Evolutionary conservation across 1,140 invertebrate species (phyloP).

Genomic region (Helicorthomorpha holstii): DNA sequence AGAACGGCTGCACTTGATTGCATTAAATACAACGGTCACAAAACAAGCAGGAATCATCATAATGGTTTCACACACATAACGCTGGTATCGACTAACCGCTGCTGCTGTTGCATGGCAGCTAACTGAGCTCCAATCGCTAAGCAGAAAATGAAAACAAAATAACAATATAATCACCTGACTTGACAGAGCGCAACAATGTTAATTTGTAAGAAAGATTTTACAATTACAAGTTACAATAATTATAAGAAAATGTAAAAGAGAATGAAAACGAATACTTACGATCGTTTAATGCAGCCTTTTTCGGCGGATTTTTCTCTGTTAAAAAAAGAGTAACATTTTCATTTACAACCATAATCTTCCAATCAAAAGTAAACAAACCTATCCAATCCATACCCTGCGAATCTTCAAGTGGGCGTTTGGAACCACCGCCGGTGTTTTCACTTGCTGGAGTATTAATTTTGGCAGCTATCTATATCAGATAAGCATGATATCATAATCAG

Average conservation of each 20-base stretch:
- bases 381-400: conserved; percentile 16
- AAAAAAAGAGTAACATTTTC: conserved; percentile 11
- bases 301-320: conserved; percentile 30
- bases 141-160: conserved; percentile 1
- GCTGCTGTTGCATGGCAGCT: conserved; percentile 24
- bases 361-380: conserved; percentile 1
- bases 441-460: conserved; percentile 54
- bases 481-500: not conserved
- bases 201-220: too few species aligned
- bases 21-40: too few species aligned
- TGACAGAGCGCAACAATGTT: too few species aligned
- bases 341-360: not conserved
- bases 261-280: conserved; percentile 18
- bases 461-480: conserved; percentile 48
- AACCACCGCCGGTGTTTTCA: conserved; percentile 30
- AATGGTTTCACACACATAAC: not conserved
- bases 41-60: not conserved
- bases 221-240: too few species aligned
- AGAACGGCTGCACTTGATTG: too few species aligned
- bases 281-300: conserved; percentile 25
- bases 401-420: conserved; percentile 57
- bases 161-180: conserved; percentile 4
- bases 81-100: conserved; percentile 16
- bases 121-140: conserved; percentile 26
- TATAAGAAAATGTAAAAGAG: too few species aligned